These are phyloP conservation scores for Cebidichthys violaceus DNA, from an alignment of 2,113 vertebrate species.

Conservation along the genomic window DNA sequence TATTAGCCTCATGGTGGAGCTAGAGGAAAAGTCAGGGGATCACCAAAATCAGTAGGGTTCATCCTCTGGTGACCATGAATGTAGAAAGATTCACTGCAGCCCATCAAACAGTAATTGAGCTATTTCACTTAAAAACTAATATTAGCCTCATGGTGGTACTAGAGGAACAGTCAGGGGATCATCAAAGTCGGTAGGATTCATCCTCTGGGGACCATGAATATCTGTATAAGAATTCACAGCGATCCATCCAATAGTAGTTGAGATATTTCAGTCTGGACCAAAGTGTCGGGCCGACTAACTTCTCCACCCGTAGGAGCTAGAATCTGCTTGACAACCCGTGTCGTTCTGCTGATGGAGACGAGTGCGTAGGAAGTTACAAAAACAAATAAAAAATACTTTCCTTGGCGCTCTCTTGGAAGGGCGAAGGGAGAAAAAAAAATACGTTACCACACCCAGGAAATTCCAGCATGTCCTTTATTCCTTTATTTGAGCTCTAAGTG, in stretches of 20 bases:
- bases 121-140: neutral
- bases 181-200: neutral
- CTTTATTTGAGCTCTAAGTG: constrained; percentile 58
- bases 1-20: neutral
- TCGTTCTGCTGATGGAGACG: neutral
- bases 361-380: constrained; percentile 1
- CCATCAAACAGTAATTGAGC: neutral
- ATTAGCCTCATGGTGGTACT: too few species aligned
- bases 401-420: constrained; percentile 5
- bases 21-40: neutral
- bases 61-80: neutral
- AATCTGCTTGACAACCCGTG: neutral
- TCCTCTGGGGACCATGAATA: neutral
- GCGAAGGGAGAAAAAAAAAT: neutral
- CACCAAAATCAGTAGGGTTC: neutral
- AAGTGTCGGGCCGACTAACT: neutral
- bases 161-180: neutral
- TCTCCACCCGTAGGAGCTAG: too few species aligned
- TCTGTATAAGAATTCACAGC: neutral
- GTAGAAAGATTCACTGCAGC: too few species aligned
- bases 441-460: constrained; percentile 60
- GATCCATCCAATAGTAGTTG: neutral
- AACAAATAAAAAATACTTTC: constrained; percentile 12
- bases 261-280: neutral
- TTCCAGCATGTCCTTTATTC: constrained; percentile 61